These are phyloP conservation scores for Caenorhabditis imperialis DNA, from an alignment of 2,888 invertebrate genomes.

Conservation along the genomic window DNA sequence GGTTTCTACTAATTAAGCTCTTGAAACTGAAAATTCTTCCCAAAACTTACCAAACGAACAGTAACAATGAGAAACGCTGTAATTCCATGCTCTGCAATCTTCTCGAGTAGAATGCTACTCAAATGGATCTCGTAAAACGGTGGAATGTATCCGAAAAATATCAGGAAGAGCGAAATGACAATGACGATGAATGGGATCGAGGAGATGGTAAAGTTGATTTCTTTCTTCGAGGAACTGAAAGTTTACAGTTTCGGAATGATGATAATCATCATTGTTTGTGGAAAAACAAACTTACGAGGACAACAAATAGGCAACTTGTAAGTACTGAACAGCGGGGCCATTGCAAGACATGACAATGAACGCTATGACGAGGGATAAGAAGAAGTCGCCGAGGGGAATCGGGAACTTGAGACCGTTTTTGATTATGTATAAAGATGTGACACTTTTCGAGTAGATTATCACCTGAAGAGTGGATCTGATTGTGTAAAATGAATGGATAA, in stretches of 20 bases:
- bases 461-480: slow-evolving; percentile 9
- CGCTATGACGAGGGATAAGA: slow-evolving; percentile 18
- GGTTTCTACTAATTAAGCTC: too few species aligned
- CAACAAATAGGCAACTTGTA: slow-evolving; percentile 30
- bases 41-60: slow-evolving; percentile 19
- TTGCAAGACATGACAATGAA: slow-evolving; percentile 39
- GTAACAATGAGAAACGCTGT: slow-evolving; percentile 34
- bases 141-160: slow-evolving; percentile 36
- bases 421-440: slow-evolving; percentile 33
- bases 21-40: too few species aligned
- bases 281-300: slow-evolving; percentile 22
- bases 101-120: slow-evolving; percentile 14
- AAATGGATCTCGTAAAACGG: slow-evolving; percentile 21
- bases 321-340: slow-evolving; percentile 37
- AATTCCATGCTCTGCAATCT: slow-evolving; percentile 22
- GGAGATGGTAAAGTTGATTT: slow-evolving; percentile 18
- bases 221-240: slow-evolving; percentile 24
- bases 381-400: slow-evolving; percentile 4
- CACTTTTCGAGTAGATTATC: slow-evolving; percentile 24
- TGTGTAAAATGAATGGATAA: too few species aligned
- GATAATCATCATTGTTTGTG: not conserved
- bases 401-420: slow-evolving; percentile 29
- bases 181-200: slow-evolving; percentile 18
- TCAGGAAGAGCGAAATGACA: slow-evolving; percentile 3
- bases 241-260: not conserved